Base-by-base conservation (phyloP, 2,113 vertebrate genomes). In the Mola mola region DNA sequence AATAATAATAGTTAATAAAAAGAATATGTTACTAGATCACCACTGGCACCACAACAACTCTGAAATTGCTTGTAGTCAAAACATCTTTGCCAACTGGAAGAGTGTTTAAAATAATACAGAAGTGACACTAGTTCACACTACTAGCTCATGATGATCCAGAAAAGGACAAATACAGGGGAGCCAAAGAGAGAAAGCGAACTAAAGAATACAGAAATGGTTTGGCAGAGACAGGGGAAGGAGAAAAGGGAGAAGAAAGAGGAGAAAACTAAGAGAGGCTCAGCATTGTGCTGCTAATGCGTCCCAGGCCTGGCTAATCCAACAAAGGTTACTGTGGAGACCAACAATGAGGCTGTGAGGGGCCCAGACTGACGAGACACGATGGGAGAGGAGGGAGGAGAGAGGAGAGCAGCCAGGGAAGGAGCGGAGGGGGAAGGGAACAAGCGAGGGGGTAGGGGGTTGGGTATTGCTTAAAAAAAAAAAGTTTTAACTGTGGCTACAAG, bases 241-340 rank as follows among this genome's bases (percentile, higher is more conserved):
- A 38, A 36, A 33, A 16, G 53, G 40, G 41, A 38, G 41, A 4
- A 69, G 50, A 49, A 20, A 70, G 42, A 41, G 53, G 72, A 26
- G 58, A 69, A 60, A 51, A 62, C 22, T 47, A 60, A 66, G 15
- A 58, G 73, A 79, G 87, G 65, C 77, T 76, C 57, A 6, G 73
- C 86, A 87, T 92, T 93, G 90, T 92, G 85, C 85, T 91, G 87
- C 87, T 87, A 92, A 92, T 92, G 81, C 48, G 24, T 70, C 71
- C 82, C 82, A 84, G 79, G 82, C 81, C 72, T 58, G 81, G 49
- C 43, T 58, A 48, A 81, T 72, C 71, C 71, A 89, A 91, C 86
- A 92, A 92, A 92, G 86, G 91, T 91, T 93, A 71, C 88, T 75
- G 85, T 91, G 90, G 91, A 87, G 88, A 93, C 85, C 85, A 81